Conservation (phyloP, 2,113 vertebrate genomes). For the Hemiprocne comata region DNA sequence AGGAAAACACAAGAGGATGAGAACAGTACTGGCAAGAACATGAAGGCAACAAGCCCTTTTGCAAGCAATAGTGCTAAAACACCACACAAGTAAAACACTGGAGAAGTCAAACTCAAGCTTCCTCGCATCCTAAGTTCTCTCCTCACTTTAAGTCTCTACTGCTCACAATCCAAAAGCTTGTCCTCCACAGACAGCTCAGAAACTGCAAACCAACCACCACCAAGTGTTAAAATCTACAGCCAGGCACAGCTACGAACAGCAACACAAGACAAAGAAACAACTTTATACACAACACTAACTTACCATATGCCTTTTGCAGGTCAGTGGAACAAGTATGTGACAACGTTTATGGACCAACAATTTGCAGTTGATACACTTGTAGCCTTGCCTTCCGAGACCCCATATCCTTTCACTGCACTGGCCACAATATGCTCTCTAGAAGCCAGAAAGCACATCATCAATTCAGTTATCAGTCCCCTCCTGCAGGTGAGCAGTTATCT, state of each 20-base stretch:
- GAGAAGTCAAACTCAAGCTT: neutral
- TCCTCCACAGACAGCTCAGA: neutral
- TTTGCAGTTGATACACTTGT: constrained; percentile 99
- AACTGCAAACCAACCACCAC: neutral
- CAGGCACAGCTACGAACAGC: rapidly evolving
- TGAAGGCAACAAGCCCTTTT: neutral
- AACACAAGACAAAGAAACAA: neutral
- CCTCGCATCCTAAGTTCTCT: neutral
- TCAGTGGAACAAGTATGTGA: constrained; percentile 92
- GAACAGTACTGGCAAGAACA: neutral
- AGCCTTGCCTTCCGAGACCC: constrained; percentile 94
- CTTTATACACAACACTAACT: constrained; percentile 31
- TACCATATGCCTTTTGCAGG: constrained; percentile 98
- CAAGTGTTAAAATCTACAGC: neutral
- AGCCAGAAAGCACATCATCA: neutral
- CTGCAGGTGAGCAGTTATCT: rapidly evolving
- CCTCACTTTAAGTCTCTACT: neutral
- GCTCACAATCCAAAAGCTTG: neutral
- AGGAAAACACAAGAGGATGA: neutral
- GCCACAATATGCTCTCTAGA: constrained; percentile 93
- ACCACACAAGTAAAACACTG: neutral
- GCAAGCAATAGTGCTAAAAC: neutral
- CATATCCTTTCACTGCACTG: constrained; percentile 99
- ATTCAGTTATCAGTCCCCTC: neutral
- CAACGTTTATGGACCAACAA: constrained; percentile 99